These are phyloP conservation scores for Heliconius cydno DNA, from an alignment of 2,888 invertebrate species.

Conservation along the genomic window DNA sequence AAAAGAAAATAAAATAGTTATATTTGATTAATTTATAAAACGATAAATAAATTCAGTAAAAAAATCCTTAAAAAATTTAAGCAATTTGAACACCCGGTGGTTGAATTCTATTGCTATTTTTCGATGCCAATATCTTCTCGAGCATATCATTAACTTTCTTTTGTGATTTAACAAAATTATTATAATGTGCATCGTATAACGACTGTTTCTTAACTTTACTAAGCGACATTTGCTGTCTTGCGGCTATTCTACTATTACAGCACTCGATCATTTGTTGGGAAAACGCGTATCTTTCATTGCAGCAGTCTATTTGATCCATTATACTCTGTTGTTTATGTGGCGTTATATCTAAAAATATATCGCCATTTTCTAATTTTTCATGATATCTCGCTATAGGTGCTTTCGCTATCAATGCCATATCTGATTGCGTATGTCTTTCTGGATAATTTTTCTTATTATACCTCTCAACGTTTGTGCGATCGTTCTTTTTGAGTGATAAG, in stretches of 20 bases:
- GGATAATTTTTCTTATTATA: constrained; percentile 44
- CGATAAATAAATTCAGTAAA: not conserved
- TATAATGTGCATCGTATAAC: constrained; percentile 63
- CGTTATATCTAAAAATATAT: constrained; percentile 31
- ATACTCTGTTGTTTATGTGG: constrained; percentile 32
- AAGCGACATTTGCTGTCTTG: constrained; percentile 64
- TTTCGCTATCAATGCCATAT: constrained; percentile 29
- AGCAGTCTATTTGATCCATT: constrained; percentile 43
- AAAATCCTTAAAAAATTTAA: constrained; percentile 7
- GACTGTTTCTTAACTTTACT: constrained; percentile 53
- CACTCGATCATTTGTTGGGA: constrained; percentile 46
- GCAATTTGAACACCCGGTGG: constrained; percentile 59
- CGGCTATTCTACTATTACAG: constrained; percentile 52
- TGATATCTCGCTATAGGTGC: constrained; percentile 61
- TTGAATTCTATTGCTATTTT: constrained; percentile 47
- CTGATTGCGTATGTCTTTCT: constrained; percentile 29
- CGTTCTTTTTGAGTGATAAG: constrained; percentile 39
- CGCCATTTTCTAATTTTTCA: constrained; percentile 59
- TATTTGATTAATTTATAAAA: not conserved
- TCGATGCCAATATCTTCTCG: constrained; percentile 64
- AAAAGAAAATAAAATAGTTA: not conserved
- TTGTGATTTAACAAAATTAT: constrained; percentile 69
- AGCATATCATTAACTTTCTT: constrained; percentile 75
- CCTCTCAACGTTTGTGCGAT: constrained; percentile 37
- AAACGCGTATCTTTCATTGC: constrained; percentile 46